phyloP scores from a whole-genome alignment of 2,888 invertebrate species.

The Eubasilissa splendida region DNA sequence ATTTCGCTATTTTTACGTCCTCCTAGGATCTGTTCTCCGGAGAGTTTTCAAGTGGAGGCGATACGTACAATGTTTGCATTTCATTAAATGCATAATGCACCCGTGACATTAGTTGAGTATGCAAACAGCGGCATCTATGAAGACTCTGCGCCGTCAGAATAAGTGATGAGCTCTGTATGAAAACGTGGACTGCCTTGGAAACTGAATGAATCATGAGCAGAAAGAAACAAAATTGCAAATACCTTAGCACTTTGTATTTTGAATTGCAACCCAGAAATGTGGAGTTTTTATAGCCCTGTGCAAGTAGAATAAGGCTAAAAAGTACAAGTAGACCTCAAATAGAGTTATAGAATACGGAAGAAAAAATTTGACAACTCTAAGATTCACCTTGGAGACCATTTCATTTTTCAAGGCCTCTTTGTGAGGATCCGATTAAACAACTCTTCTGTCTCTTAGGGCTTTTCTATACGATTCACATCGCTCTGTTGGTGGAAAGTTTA shows the following conservation, averaged over 20 bases:
- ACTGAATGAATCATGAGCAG: slow-evolving; percentile 10
- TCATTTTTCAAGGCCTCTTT: too few relatives aligned
- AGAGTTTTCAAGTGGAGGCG: neutral
- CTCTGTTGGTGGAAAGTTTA: too few relatives aligned
- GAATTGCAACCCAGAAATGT: too few relatives aligned
- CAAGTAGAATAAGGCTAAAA: too few relatives aligned
- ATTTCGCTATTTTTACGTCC: neutral
- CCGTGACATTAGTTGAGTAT: slow-evolving; percentile 48
- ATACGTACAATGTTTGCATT: slow-evolving; percentile 41
- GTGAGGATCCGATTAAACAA: too few relatives aligned
- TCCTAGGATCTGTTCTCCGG: neutral
- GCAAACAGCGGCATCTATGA: slow-evolving; percentile 50
- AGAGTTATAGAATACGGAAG: too few relatives aligned
- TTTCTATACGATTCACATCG: too few relatives aligned
- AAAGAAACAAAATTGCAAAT: neutral
- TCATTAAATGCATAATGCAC: slow-evolving; percentile 48
- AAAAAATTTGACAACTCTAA: too few relatives aligned
- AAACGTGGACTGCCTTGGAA: slow-evolving; percentile 23
- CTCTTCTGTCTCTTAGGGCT: too few relatives aligned
- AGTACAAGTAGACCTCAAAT: too few relatives aligned
- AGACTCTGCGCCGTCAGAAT: slow-evolving; percentile 42
- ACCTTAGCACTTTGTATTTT: neutral
- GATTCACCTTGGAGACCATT: too few relatives aligned
- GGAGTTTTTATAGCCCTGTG: too few relatives aligned
- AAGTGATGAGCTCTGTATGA: slow-evolving; percentile 43